Evolutionary conservation across 2,113 vertebrate species (phyloP), one percentile per base, ranked within the genome.

Genomic region (Plotosus lineatus): DNA sequence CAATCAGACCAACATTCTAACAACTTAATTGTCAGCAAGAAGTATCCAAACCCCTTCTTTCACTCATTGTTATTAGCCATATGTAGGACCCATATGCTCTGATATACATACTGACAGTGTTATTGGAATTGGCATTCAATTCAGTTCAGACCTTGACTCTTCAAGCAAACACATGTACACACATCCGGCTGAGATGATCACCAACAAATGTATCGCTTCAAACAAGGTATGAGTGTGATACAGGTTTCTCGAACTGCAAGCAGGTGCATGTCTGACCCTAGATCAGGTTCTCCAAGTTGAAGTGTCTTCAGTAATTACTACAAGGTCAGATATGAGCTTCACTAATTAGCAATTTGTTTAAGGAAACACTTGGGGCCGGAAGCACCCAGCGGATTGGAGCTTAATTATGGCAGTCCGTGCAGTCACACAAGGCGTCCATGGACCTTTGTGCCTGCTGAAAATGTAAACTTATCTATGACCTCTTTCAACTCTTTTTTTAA

Each of bases 281-380:
- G 28, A 46, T 58, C 42, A 51, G n/a, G 66, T 63, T 72, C 71
- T 60, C 36, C 17, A 44, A 26, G 65, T 80, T 38, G 61, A 82
- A 50, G 48, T 51, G 80, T 80, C 82, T 82, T 68, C 48, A 72
- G 80, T 80, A 84, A 83, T 84, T 86, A 84, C 65, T 60, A 68
- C 28, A 36, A 77, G 66, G 58, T 66, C 65, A 76, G 42, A 60
- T 55, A 50, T 7, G 50, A 77, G 82, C 77, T 58, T 79, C 58
- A 60, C 44, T 84, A 82, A 82, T 84, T 77, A 84, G 61, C 73
- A 44, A 6, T 48, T 31, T 48, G 58, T 74, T 56, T 56, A 69
- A 56, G 79, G 72, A 63, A 75, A 36, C 46, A 58, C 53, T 78
- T 44, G 21, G 36, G 61, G 44, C 69, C 42, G 5, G 26, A 75